Percentiles rank a stretch among this genome's conserved stretches.
Conservation (phyloP, 2,888 invertebrate species). For the Drosophila suboccidentalis region DNA sequence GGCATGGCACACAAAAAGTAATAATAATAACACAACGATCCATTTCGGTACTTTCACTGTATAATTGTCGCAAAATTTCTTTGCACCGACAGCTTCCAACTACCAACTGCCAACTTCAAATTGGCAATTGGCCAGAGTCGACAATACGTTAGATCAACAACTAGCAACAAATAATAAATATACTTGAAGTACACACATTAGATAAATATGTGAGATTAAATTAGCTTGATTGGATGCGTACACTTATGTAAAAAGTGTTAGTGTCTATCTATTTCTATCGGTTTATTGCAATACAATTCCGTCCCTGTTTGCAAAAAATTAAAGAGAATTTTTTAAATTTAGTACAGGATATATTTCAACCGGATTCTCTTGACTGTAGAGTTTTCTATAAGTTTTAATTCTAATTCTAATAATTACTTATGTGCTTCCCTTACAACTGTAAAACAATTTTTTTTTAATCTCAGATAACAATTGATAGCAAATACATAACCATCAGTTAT, state of each 20-base stretch:
- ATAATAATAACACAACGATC: constrained; percentile 50
- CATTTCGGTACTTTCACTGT: constrained; percentile 70
- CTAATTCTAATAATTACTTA: too few species aligned
- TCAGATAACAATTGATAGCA: background rate
- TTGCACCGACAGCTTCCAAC: constrained; percentile 34
- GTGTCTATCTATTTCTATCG: too few species aligned
- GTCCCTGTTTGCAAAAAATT: too few species aligned
- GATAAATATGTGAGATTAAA: constrained; percentile 2
- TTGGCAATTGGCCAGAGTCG: constrained; percentile 14
- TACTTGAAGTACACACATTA: background rate
- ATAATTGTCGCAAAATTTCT: constrained; percentile 77
- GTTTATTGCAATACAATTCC: too few species aligned
- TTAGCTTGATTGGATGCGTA: background rate
- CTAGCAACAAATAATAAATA: constrained; percentile 9
- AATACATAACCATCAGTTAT: background rate
- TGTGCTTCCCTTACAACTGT: background rate
- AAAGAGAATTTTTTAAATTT: too few species aligned
- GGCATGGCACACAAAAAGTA: constrained; percentile 32
- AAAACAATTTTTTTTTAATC: background rate
- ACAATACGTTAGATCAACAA: constrained; percentile 26
- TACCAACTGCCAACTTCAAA: constrained; percentile 3
- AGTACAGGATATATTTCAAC: too few species aligned
- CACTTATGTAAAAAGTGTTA: constrained; percentile 1
- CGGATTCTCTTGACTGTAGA: too few species aligned
- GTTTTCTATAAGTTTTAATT: too few species aligned